phyloP scores from a whole-genome alignment of 37 sponge, comb jelly and placozoan species.

The Cladorhizidae sp. region DNA sequence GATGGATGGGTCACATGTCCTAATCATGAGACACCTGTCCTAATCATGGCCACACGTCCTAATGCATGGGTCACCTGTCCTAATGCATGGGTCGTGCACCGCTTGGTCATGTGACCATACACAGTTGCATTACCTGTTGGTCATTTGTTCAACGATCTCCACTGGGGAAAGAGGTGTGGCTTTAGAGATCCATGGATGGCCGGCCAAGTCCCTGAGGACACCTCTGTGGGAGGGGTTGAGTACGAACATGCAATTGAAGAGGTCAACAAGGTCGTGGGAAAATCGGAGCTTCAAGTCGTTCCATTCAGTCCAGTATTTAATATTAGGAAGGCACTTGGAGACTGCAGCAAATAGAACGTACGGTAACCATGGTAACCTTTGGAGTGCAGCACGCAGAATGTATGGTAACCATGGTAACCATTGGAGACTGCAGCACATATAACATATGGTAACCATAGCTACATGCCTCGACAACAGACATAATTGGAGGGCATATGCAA shows the following conservation, averaged over 20 bases:
- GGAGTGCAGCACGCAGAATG: too few relatives aligned
- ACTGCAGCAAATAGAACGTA: background rate
- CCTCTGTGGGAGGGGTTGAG: constrained; percentile 46
- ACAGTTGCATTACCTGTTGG: constrained; percentile 51
- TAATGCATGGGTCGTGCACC: too few relatives aligned
- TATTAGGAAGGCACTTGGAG: constrained; percentile 26
- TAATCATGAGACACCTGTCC: too few relatives aligned
- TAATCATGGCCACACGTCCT: too few relatives aligned
- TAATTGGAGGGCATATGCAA: too few relatives aligned
- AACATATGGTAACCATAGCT: background rate
- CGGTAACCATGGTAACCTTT: too few relatives aligned
- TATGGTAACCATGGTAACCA: too few relatives aligned
- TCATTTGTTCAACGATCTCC: constrained; percentile 46
- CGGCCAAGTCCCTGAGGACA: constrained; percentile 52
- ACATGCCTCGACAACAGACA: too few relatives aligned
- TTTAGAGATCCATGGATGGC: constrained; percentile 61
- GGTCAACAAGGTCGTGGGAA: constrained; percentile 49
- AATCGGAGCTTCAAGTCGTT: background rate
- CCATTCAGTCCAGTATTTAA: constrained; percentile 76
- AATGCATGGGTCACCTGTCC: too few relatives aligned
- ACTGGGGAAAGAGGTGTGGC: constrained; percentile 8
- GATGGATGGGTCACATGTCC: too few relatives aligned
- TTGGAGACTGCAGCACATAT: background rate
- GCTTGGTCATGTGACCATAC: too few relatives aligned
- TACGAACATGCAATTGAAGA: constrained; percentile 77